These are phyloP conservation scores for Brachylomia viminalis DNA, from an alignment of 2,888 invertebrate species.

Conservation along the genomic window DNA sequence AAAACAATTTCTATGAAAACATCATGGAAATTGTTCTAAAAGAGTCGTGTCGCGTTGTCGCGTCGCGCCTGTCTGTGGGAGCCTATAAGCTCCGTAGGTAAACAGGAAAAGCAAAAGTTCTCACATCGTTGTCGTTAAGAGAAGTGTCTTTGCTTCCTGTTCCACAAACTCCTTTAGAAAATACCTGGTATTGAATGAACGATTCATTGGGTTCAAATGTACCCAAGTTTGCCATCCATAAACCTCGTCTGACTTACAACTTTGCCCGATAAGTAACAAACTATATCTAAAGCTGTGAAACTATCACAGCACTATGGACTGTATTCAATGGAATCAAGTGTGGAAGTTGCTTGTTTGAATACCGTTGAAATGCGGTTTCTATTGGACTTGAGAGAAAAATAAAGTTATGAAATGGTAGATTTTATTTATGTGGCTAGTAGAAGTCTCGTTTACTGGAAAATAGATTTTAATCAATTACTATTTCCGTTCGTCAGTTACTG, in stretches of 20 bases:
- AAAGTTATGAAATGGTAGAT: slow-evolving; percentile 11
- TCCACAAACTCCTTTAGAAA: slow-evolving; percentile 26
- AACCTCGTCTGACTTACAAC: slow-evolving; percentile 39
- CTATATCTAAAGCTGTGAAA: slow-evolving; percentile 22
- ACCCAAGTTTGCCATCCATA: slow-evolving; percentile 34
- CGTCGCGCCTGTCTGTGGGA: too few species aligned
- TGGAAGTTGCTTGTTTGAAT: slow-evolving; percentile 13
- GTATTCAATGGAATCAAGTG: not conserved
- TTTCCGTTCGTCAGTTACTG: not conserved
- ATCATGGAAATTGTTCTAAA: too few species aligned
- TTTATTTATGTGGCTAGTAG: not conserved
- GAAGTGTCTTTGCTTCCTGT: not conserved
- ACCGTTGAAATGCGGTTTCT: slow-evolving; percentile 9
- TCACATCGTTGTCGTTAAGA: not conserved
- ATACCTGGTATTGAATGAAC: slow-evolving; percentile 41
- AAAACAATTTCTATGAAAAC: too few species aligned
- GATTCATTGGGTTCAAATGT: slow-evolving; percentile 45
- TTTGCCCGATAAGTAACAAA: slow-evolving; percentile 35
- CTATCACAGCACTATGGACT: slow-evolving; percentile 7
- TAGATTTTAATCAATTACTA: not conserved
- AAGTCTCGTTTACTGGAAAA: not conserved
- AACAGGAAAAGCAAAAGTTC: slow-evolving; percentile 9
- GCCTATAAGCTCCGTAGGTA: not conserved
- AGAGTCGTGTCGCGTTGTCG: too few species aligned
- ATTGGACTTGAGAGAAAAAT: slow-evolving; percentile 13